Conservation (phyloP, 2,888 invertebrate genomes). For the Drosophila yooni region DNA sequence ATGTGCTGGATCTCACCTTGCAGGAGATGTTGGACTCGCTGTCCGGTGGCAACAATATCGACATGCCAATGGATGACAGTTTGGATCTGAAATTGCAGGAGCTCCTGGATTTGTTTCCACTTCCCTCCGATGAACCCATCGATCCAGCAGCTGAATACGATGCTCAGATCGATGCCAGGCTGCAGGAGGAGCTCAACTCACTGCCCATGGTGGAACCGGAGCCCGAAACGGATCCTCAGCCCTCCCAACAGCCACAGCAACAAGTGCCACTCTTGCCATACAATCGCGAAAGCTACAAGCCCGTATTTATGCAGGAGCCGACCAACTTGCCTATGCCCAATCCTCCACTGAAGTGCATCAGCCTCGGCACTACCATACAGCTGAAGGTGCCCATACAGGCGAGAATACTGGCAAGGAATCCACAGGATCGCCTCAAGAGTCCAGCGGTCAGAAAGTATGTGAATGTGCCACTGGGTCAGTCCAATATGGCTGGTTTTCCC, state of each 20-base stretch:
- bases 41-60: neutral
- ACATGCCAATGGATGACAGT: neutral
- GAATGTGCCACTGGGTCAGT: neutral
- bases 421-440: neutral
- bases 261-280: neutral
- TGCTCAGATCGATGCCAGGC: slow-evolving; percentile 50
- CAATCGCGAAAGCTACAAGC: neutral
- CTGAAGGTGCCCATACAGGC: slow-evolving; percentile 9
- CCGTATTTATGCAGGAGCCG: neutral
- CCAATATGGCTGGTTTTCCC: slow-evolving; percentile 8
- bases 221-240: slow-evolving; percentile 22
- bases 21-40: neutral
- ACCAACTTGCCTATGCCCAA: neutral
- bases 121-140: fast-evolving
- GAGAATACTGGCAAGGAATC: neutral
- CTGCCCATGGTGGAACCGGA: slow-evolving; percentile 54
- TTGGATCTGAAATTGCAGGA: neutral
- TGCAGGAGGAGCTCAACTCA: slow-evolving; percentile 54
- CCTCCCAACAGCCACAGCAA: neutral
- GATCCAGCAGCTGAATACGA: slow-evolving; percentile 15
- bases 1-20: neutral
- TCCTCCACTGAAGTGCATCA: neutral
- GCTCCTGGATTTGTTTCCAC: neutral
- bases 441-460: neutral
- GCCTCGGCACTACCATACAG: neutral